These are phyloP conservation scores for Zaprionus taronus DNA, from an alignment of 1,140 invertebrate genomes.

Conservation along the genomic window DNA sequence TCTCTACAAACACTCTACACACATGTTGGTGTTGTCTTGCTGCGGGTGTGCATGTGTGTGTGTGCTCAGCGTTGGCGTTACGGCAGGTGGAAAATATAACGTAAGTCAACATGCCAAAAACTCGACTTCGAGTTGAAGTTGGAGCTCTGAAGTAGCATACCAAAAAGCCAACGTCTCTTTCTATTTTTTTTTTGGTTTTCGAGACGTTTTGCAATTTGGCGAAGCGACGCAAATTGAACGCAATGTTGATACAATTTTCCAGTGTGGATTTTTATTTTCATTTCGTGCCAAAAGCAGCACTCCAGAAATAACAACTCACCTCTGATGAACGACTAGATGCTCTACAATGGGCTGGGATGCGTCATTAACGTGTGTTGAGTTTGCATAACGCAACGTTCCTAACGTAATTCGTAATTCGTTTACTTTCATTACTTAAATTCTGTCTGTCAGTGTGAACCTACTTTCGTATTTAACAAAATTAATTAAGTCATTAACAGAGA, in stretches of 20 bases:
- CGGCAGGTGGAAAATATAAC: conserved; percentile 77
- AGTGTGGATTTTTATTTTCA: conserved; percentile 43
- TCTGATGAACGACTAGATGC: conserved; percentile 1
- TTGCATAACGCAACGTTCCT: neutral
- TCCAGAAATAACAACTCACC: neutral
- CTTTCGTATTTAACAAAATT: too few relatives aligned
- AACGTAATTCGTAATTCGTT: neutral
- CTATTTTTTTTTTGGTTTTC: conserved; percentile 14
- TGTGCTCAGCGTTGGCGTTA: conserved; percentile 64
- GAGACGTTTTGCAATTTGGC: conserved; percentile 68
- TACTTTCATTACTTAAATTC: too few relatives aligned
- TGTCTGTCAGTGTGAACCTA: too few relatives aligned
- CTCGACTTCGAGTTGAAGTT: conserved; percentile 30
- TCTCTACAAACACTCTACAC: conserved; percentile 10
- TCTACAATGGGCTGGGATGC: neutral
- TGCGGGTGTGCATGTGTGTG: conserved; percentile 9
- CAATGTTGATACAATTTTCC: conserved; percentile 75
- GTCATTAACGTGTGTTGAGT: neutral
- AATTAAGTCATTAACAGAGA: too few relatives aligned
- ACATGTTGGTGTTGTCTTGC: conserved; percentile 20
- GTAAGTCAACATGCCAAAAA: conserved; percentile 72
- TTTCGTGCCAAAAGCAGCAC: conserved; percentile 38
- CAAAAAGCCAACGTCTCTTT: conserved; percentile 43
- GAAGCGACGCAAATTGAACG: conserved; percentile 71
- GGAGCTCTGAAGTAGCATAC: conserved; percentile 43